Evolutionary conservation across 2,888 invertebrate species (phyloP).

Genomic region (Catocala nupta): DNA sequence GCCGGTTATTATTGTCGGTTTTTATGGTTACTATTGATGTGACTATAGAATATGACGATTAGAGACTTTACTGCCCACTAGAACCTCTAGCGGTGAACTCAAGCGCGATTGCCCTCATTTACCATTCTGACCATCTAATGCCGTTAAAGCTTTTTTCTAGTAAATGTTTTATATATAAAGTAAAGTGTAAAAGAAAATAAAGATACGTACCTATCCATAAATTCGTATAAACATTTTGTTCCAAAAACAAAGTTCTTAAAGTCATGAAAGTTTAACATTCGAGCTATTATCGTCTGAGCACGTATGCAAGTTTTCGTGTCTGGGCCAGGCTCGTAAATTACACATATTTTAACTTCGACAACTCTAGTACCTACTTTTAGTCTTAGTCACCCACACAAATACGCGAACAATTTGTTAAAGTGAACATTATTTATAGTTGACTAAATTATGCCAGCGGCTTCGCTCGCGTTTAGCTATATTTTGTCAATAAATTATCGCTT

Average conservation of each 20-base stretch:
- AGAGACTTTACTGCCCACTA: too few relatives aligned
- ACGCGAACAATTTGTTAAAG: neutral
- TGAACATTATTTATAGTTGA: too few relatives aligned
- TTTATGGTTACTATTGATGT: too few relatives aligned
- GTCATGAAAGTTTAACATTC: conserved; percentile 42
- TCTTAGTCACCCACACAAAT: neutral
- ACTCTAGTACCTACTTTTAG: neutral
- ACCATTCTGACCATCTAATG: too few relatives aligned
- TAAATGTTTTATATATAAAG: neutral
- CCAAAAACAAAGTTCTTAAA: conserved; percentile 47
- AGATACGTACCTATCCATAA: conserved; percentile 38
- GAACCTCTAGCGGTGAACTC: too few relatives aligned
- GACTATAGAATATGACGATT: too few relatives aligned
- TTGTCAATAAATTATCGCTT: too few relatives aligned
- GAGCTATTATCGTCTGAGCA: conserved; percentile 49
- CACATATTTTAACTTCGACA: conserved; percentile 42
- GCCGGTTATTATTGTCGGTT: too few relatives aligned
- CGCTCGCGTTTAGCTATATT: too few relatives aligned
- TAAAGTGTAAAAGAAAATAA: neutral
- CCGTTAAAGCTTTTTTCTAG: too few relatives aligned
- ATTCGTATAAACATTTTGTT: conserved; percentile 41
- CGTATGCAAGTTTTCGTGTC: conserved; percentile 48
- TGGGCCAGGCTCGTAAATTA: conserved; percentile 43
- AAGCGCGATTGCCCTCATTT: too few relatives aligned
- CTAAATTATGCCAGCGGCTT: too few relatives aligned